Conservation (phyloP, 1,140 invertebrate genomes). For the Mercenaria mercenaria region DNA sequence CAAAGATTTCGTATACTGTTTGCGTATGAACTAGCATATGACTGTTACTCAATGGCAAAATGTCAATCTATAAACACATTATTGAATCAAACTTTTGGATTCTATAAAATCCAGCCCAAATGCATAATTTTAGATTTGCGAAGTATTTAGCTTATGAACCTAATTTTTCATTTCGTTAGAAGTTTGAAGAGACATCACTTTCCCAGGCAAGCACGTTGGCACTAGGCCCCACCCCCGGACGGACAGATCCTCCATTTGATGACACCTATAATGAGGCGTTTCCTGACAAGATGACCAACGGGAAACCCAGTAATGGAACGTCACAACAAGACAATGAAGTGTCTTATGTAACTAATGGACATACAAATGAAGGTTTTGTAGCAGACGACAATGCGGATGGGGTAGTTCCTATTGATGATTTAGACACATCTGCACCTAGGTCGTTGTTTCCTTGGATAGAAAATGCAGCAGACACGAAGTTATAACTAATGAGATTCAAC, state of each 20-base stretch:
- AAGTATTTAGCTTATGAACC: no score
- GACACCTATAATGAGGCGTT: not conserved
- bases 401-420: constrained; percentile 28
- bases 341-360: not conserved
- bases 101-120: no score
- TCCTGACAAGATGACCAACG: not conserved
- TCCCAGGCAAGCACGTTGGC: constrained; percentile 50
- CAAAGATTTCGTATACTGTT: no score
- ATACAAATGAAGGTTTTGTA: not conserved
- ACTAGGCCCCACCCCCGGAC: not conserved
- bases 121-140: no score
- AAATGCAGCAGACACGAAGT: constrained; percentile 44
- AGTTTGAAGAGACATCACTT: constrained; percentile 26
- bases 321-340: not conserved
- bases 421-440: constrained; percentile 11
- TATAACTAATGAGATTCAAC: no score
- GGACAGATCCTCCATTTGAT: not conserved
- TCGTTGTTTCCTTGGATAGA: constrained; percentile 49
- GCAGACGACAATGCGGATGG: constrained; percentile 38
- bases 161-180: no score
- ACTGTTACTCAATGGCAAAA: no score
- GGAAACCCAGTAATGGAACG: no score
- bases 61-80: no score
- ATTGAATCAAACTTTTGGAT: no score
- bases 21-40: no score